phyloP scores from a whole-genome alignment of 2,888 invertebrate species.

The Hedychridium roseum region DNA sequence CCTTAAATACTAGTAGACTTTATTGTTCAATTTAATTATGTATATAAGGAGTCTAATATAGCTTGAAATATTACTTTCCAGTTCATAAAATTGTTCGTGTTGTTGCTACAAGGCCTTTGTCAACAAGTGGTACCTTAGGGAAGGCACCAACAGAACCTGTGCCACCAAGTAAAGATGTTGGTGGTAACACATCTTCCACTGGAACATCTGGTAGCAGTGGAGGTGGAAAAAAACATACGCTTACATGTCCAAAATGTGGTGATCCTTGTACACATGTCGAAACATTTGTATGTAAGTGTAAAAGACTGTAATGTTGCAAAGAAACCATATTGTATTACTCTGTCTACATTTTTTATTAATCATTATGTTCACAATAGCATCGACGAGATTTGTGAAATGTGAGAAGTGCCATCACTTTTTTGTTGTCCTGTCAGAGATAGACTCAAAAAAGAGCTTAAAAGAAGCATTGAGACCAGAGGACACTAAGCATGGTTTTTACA shows the following conservation, averaged over 20 bases:
- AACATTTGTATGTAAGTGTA: conserved; percentile 86
- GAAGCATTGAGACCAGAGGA: conserved; percentile 75
- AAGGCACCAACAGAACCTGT: conserved; percentile 57
- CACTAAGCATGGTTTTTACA: conserved; percentile 74
- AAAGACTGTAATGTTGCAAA: too few relatives aligned
- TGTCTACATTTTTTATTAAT: too few relatives aligned
- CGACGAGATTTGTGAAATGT: conserved; percentile 96
- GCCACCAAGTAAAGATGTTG: conserved; percentile 50
- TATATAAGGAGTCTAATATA: too few relatives aligned
- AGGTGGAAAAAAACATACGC: conserved; percentile 77
- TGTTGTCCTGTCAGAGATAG: conserved; percentile 92
- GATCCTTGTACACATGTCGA: conserved; percentile 97
- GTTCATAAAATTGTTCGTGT: conserved; percentile 59
- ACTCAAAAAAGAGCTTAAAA: conserved; percentile 86
- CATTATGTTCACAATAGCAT: too few relatives aligned
- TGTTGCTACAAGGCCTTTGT: conserved; percentile 50
- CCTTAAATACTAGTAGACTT: not conserved
- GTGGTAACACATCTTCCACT: conserved; percentile 27
- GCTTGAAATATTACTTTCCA: too few relatives aligned
- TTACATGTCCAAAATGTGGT: conserved; percentile 96
- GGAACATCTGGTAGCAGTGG: conserved; percentile 50
- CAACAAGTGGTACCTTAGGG: conserved; percentile 44
- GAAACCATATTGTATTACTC: too few relatives aligned
- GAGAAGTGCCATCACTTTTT: conserved; percentile 99
- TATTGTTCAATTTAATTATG: not conserved